Evolutionary conservation across 1,140 invertebrate species (phyloP), one percentile per base, ranked within the genome.

Genomic region (Wasmannia auropunctata): DNA sequence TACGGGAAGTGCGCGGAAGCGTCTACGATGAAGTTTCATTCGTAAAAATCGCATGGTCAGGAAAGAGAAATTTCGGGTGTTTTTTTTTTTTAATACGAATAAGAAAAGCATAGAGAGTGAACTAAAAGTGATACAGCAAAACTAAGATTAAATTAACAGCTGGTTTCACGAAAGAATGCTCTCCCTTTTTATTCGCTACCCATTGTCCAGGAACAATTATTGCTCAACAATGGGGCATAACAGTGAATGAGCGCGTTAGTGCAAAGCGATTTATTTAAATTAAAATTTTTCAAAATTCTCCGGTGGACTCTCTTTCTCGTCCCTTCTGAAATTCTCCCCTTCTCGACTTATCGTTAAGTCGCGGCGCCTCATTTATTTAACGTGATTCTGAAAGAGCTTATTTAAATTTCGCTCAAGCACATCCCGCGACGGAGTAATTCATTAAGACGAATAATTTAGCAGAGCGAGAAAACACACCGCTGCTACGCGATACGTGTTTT

Each of bases 381-480:
- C 25, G 25, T 5, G 25, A 43, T 72, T n/a, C 25, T 10, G 37
- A 72, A 31, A 70, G 51, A 58, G 79, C 19, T 25, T 58, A 72
- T 83, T 58, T 74, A 74, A 58, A 83, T 80, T 74, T 60, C 8
- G n/a, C 51, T 46, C 28, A 43, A 43, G 28, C 65, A 72, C 4
- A 37, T 81, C 54, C 54, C 51, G 11, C 37, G 14, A 31, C 51
- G 14, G 19, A 74, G 40, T 46, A 58, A 83, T 83, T 83, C 37
- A 83, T 43, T 46, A 16, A 25, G 34, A 34, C 14, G 79, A 83
- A 83, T 83, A 74, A 83, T 83, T 83, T 34, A 72, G 46, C 79
- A 58, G 72, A 72, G 67, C 5, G 37, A 60, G 28, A 37, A 83
- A 74, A 58, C 67, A 70, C 51, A 51, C 7, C 25, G 62, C 5